phyloP scores from a whole-genome alignment of 2,797 vertebrate species.

The Tiaroga cobitis region DNA sequence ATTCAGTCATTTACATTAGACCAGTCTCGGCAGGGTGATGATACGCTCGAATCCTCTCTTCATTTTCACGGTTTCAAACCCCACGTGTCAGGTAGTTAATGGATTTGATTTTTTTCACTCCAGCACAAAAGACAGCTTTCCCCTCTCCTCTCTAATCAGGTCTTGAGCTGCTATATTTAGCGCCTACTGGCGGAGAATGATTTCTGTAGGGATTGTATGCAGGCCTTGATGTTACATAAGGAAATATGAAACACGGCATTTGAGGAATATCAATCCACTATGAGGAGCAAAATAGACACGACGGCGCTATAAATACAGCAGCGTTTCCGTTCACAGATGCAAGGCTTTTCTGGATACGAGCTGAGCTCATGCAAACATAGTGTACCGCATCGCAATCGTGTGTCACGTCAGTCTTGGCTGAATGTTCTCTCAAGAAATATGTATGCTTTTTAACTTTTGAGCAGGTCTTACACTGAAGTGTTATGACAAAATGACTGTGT shows the following conservation, averaged over 20 bases:
- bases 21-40: neutral
- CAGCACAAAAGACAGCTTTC: slow-evolving; percentile 47
- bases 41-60: neutral
- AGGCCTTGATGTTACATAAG: slow-evolving; percentile 76
- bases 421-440: neutral
- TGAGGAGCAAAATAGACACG: slow-evolving; percentile 19
- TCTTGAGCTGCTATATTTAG: slow-evolving; percentile 76
- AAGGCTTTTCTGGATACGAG: neutral
- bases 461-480: neutral
- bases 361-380: neutral
- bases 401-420: slow-evolving; percentile 5
- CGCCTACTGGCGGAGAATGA: slow-evolving; percentile 65
- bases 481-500: slow-evolving; percentile 5
- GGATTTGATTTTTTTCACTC: slow-evolving; percentile 54
- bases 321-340: neutral
- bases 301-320: slow-evolving; percentile 22
- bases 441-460: slow-evolving; percentile 4
- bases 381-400: neutral
- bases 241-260: slow-evolving; percentile 65
- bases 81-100: slow-evolving; percentile 47
- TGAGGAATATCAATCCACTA: slow-evolving; percentile 48
- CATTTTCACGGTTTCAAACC: slow-evolving; percentile 26
- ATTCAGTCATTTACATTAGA: neutral
- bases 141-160: slow-evolving; percentile 67
- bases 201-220: slow-evolving; percentile 70